Percentiles rank a stretch among this genome's conserved stretches.
Conservation (phyloP, 2,797 vertebrate genomes). For the Cuculus canorus region DNA sequence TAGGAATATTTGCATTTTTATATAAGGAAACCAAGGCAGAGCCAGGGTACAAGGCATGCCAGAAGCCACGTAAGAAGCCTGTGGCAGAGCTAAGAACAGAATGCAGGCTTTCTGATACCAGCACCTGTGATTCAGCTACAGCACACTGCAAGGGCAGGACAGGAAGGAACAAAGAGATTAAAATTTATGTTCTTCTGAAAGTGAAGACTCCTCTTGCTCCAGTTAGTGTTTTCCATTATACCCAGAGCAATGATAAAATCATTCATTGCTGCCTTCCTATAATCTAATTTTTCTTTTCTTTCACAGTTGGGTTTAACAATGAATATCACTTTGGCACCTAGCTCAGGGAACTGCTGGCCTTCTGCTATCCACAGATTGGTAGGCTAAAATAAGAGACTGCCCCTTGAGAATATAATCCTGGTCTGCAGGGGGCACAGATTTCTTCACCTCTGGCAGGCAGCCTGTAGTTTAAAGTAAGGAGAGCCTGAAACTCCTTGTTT, state of each 20-base stretch:
- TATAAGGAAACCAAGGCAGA: not conserved
- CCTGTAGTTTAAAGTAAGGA: not conserved
- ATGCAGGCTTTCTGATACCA: not conserved
- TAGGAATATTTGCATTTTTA: slow-evolving; percentile 57
- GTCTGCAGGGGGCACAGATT: not conserved
- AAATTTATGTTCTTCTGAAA: slow-evolving; percentile 5
- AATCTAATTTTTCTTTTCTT: not conserved
- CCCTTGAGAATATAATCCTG: not conserved
- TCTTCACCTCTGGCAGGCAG: slow-evolving; percentile 38
- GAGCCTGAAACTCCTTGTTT: not conserved
- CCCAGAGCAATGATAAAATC: not conserved
- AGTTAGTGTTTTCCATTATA: not conserved
- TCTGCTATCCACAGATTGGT: slow-evolving; percentile 4
- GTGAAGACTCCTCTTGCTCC: not conserved
- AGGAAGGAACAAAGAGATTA: slow-evolving; percentile 6
- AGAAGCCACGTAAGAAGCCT: not conserved
- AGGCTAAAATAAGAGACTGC: not conserved
- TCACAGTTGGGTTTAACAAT: not conserved
- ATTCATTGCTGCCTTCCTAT: not conserved
- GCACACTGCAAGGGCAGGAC: not conserved
- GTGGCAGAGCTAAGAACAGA: slow-evolving; percentile 35
- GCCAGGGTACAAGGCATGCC: not conserved
- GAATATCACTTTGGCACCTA: not conserved
- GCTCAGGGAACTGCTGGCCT: not conserved
- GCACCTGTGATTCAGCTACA: slow-evolving; percentile 7